Base-by-base conservation (phyloP, 2,113 vertebrate genomes). In the Pimephales promelas region DNA sequence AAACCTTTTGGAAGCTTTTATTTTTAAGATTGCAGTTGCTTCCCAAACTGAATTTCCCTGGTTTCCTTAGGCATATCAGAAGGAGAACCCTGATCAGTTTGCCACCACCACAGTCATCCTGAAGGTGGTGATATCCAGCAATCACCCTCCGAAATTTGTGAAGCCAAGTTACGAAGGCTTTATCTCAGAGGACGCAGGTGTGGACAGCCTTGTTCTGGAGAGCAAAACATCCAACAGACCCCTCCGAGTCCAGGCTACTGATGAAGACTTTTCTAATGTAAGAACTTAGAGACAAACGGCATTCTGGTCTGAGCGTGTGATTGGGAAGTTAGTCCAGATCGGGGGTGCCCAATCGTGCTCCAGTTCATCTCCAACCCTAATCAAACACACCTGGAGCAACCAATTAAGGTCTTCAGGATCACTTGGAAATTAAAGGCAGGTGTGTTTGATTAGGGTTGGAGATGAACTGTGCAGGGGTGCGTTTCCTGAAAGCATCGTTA, bases 11-110 rank as follows among this genome's bases (percentile, higher is more conserved):
- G 34, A 2, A 61, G 6, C 2, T 5, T 2, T 64, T 34, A 10
- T 31, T 31, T 66, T 66, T 66, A 34, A 2, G 64, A 66, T 2
- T 73, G n/a, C 10, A 56, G 28, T 36, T 36, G 14, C 24, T 18
- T 79, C 2, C 36, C 13, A 18, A 57, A 22, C 11, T 14, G 49
- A n/a, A 49, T 18, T 14, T 45, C 7, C 43, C 49, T 14, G 11
- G 10, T 31, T 31, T 43, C 56, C n/a, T 22, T 86, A 97, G 96
- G 96, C 96, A 28, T 83, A 81, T 76, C 95, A 97, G 86, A 89
- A 0, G 3, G 83, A 16, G 3, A 94, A 93, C 85, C 1, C 1
- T 3, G 79, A 90, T 76, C 95, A 93, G 90, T 92, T 91, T 79
- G 73, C 95, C 0, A 49, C 91, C 36, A 94, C 88, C 31, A 88